phyloP scores from a whole-genome alignment of 2,113 vertebrate species.

The Oreochromis niloticus region DNA sequence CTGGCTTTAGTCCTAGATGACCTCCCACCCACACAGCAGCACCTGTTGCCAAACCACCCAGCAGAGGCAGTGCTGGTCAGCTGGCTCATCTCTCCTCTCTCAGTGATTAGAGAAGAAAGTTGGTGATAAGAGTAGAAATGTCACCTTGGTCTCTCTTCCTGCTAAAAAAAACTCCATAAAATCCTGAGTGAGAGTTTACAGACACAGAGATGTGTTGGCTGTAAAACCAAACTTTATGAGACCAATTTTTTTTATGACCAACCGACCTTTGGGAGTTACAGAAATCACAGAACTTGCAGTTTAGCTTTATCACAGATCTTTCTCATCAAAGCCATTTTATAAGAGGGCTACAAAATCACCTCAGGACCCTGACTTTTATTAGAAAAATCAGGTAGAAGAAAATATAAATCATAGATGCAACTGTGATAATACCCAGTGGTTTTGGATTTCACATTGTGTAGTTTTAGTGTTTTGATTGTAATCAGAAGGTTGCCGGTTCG shows the following conservation, averaged over 20 bases:
- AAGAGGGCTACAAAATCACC: background rate
- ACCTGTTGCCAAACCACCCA: constrained; percentile 30
- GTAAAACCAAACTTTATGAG: background rate
- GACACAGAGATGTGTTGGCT: background rate
- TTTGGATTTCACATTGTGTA: background rate
- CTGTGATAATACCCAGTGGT: background rate
- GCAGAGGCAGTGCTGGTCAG: background rate
- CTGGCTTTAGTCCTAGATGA: constrained; percentile 5
- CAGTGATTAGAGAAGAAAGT: constrained; percentile 21
- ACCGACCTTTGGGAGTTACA: background rate
- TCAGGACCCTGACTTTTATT: background rate
- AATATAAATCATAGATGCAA: background rate
- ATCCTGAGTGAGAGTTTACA: background rate
- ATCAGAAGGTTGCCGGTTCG: too few species aligned
- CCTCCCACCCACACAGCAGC: background rate
- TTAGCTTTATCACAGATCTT: background rate
- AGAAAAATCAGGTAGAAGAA: background rate
- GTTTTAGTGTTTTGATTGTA: background rate
- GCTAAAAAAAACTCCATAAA: background rate
- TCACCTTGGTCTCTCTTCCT: constrained; percentile 44
- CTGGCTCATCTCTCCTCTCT: constrained; percentile 8
- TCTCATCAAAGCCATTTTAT: background rate
- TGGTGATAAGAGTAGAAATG: constrained; percentile 26
- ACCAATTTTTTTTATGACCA: background rate
- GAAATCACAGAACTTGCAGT: background rate